These are phyloP conservation scores for Coregonus suidteri DNA, from an alignment of 2,797 vertebrate genomes.

Conservation along the genomic window DNA sequence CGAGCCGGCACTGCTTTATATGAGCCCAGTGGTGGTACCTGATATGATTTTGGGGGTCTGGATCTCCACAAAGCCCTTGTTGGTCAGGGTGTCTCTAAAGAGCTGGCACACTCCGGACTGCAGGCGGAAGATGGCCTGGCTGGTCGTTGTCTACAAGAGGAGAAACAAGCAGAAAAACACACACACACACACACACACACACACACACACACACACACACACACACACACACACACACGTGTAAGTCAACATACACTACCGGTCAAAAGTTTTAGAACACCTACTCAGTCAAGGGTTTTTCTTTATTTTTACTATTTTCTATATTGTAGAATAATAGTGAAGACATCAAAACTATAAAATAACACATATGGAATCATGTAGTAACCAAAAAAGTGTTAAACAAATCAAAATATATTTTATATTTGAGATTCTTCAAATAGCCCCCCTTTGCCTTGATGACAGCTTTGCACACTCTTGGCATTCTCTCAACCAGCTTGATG, in stretches of 20 bases:
- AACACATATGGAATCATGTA: too few relatives aligned
- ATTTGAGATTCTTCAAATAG: too few relatives aligned
- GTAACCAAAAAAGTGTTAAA: too few relatives aligned
- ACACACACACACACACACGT: slow-evolving; percentile 10
- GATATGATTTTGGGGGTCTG: slow-evolving; percentile 99
- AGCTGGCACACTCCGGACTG: slow-evolving; percentile 96
- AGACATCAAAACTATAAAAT: too few relatives aligned
- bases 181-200: neutral
- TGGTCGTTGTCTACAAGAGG: slow-evolving; percentile 89
- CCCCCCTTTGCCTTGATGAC: too few relatives aligned
- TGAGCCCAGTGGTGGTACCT: slow-evolving; percentile 72
- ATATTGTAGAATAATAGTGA: too few relatives aligned
- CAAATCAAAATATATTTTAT: too few relatives aligned
- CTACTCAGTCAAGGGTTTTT: too few relatives aligned
- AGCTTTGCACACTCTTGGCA: too few relatives aligned
- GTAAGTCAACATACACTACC: slow-evolving; percentile 30
- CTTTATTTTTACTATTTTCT: too few relatives aligned
- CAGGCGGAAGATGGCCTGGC: slow-evolving; percentile 93
- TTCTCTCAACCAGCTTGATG: too few relatives aligned
- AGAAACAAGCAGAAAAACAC: slow-evolving; percentile 38
- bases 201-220: neutral
- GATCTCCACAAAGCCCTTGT: slow-evolving; percentile 97
- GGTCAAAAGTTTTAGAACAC: too few relatives aligned
- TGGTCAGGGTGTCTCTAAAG: slow-evolving; percentile 93
- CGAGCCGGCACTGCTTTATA: neutral